A percentile compares a stretch with the other conserved stretches of the same genome.
These are phyloP conservation scores for Chondrilla cf. caribensis DNA, from an alignment of 37 sponge, comb jelly and placozoan genomes.

Conservation along the genomic window DNA sequence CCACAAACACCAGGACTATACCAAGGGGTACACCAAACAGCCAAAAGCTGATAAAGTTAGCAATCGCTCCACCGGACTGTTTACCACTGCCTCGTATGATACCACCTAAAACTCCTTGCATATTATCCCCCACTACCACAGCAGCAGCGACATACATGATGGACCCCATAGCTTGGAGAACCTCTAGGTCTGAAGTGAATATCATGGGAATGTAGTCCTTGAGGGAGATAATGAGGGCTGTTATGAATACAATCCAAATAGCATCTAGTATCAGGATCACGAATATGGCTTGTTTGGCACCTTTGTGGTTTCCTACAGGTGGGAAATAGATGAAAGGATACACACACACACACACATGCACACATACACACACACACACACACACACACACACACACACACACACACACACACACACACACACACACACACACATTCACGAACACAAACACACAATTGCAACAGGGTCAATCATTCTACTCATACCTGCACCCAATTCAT, in stretches of 20 bases:
- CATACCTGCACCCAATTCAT: slow-evolving; percentile 56
- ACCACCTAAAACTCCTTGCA: slow-evolving; percentile 27
- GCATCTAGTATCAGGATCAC: neutral
- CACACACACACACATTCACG: too few species aligned
- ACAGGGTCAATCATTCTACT: too few species aligned
- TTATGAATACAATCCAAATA: neutral
- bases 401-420: too few species aligned
- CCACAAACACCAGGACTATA: slow-evolving; percentile 28
- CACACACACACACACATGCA: too few species aligned
- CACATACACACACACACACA: too few species aligned
- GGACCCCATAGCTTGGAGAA: neutral
- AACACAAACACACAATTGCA: too few species aligned
- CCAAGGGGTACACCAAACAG: slow-evolving; percentile 57
- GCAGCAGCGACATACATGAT: neutral
- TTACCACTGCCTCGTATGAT: slow-evolving; percentile 44
- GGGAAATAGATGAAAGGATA: neutral
- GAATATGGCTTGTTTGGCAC: neutral
- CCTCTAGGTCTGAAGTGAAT: neutral
- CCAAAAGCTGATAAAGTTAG: slow-evolving; percentile 30
- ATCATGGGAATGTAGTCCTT: neutral
- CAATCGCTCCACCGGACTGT: slow-evolving; percentile 37
- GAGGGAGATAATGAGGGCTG: neutral
- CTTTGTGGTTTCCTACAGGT: neutral
- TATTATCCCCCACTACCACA: neutral
- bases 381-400: too few species aligned